phyloP scores from a whole-genome alignment of 2,797 vertebrate species.

The Muscicapa comitata region DNA sequence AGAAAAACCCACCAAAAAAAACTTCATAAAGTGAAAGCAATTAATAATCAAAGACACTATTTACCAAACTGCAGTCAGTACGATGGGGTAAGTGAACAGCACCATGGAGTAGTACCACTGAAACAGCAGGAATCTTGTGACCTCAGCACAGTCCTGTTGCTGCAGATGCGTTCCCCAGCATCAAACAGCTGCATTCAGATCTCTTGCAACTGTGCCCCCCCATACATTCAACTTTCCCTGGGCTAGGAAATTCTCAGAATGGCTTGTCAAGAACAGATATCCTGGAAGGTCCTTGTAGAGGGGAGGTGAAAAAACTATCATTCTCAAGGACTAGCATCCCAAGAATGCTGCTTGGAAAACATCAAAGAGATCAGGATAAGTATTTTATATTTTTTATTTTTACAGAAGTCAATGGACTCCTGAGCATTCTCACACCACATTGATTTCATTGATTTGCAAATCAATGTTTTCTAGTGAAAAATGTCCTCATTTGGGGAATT shows the following conservation, averaged over 20 bases:
- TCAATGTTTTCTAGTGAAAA: not conserved
- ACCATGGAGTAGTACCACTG: accelerated
- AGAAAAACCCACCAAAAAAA: not conserved
- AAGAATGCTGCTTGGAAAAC: not conserved
- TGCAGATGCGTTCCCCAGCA: not conserved
- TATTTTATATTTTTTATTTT: not conserved
- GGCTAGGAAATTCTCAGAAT: not conserved
- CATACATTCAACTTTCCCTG: not conserved
- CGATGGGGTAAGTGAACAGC: not conserved
- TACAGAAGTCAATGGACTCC: not conserved
- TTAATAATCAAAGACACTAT: not conserved
- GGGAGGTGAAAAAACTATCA: not conserved
- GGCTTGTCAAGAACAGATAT: not conserved
- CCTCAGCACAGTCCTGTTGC: not conserved
- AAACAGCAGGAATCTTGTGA: not conserved
- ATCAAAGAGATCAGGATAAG: accelerated
- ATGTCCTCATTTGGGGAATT: not conserved
- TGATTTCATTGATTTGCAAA: too few relatives aligned
- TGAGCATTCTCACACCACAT: not conserved
- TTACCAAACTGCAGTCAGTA: not conserved
- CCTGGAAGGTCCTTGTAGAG: not conserved
- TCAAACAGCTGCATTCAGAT: accelerated
- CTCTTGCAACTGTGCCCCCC: accelerated
- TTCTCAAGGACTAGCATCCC: not conserved
- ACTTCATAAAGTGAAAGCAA: not conserved